These are phyloP conservation scores for Meandrusa payeni DNA, from an alignment of 2,888 invertebrate species.

Conservation along the genomic window DNA sequence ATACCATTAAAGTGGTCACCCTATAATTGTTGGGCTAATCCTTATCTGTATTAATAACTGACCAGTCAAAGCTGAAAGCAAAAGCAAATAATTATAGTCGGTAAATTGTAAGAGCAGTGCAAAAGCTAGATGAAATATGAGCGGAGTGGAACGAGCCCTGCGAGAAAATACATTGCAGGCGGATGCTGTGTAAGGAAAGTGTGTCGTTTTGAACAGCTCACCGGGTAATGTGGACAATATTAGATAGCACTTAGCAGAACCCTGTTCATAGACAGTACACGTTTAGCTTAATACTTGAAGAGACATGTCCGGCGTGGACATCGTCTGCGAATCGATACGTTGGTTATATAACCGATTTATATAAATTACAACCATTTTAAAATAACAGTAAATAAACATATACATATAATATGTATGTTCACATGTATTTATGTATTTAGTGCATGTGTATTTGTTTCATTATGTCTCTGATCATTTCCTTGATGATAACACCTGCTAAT, in stretches of 20 bases:
- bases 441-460: too few relatives aligned
- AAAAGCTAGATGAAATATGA: constrained; percentile 40
- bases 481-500: too few relatives aligned
- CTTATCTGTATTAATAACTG: constrained; percentile 7
- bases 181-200: constrained; percentile 70
- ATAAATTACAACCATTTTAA: too few relatives aligned
- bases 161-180: constrained; percentile 49
- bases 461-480: too few relatives aligned
- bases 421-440: too few relatives aligned
- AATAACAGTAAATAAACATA: too few relatives aligned
- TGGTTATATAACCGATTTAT: too few relatives aligned
- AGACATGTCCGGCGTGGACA: neutral
- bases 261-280: constrained; percentile 49
- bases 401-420: too few relatives aligned
- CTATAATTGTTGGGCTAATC: too few relatives aligned
- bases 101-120: constrained; percentile 22
- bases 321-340: neutral
- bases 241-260: constrained; percentile 41
- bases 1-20: too few relatives aligned
- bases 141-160: constrained; percentile 48
- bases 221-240: constrained; percentile 46
- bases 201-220: constrained; percentile 51
- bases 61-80: constrained; percentile 6
- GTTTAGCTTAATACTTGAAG: constrained; percentile 41
- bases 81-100: constrained; percentile 11